phyloP scores from a whole-genome alignment of 2,888 invertebrate genomes.

The Drosophila koepferae region DNA sequence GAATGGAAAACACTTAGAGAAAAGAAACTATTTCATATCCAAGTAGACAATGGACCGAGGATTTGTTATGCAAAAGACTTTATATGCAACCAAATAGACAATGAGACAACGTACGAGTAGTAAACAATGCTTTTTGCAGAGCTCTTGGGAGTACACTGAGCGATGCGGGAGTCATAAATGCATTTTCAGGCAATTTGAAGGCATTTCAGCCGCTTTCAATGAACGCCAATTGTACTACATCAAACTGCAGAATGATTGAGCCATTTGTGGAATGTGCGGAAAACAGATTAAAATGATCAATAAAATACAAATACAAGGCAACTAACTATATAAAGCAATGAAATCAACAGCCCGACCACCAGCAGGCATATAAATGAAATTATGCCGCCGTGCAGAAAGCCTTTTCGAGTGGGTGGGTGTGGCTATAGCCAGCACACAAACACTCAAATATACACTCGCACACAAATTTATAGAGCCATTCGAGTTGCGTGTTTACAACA shows the following conservation, averaged over 20 bases:
- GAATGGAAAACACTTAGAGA: conserved; percentile 4
- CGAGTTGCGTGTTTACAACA: conserved; percentile 80
- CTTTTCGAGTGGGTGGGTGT: conserved; percentile 28
- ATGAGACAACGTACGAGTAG: neutral
- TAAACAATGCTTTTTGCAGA: conserved; percentile 14
- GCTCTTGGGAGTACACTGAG: neutral
- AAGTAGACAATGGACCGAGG: conserved; percentile 5
- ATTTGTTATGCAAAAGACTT: conserved; percentile 10
- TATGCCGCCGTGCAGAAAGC: conserved; percentile 62
- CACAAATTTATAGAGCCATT: conserved; percentile 73
- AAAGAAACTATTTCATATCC: neutral
- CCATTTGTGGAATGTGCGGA: conserved; percentile 17
- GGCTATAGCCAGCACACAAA: conserved; percentile 4
- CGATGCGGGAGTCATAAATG: conserved; percentile 31
- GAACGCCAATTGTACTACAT: conserved; percentile 67
- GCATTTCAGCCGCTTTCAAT: conserved; percentile 60
- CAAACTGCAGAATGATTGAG: conserved; percentile 44
- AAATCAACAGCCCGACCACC: conserved; percentile 76
- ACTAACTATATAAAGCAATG: conserved; percentile 36
- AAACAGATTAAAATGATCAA: conserved; percentile 71
- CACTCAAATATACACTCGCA: neutral
- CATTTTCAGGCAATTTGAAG: conserved; percentile 69
- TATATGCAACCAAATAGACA: conserved; percentile 14
- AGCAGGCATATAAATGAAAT: conserved; percentile 75
- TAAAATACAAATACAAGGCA: conserved; percentile 64